phyloP scores from a whole-genome alignment of 2,797 vertebrate species.

The Trichosurus vulpecula region DNA sequence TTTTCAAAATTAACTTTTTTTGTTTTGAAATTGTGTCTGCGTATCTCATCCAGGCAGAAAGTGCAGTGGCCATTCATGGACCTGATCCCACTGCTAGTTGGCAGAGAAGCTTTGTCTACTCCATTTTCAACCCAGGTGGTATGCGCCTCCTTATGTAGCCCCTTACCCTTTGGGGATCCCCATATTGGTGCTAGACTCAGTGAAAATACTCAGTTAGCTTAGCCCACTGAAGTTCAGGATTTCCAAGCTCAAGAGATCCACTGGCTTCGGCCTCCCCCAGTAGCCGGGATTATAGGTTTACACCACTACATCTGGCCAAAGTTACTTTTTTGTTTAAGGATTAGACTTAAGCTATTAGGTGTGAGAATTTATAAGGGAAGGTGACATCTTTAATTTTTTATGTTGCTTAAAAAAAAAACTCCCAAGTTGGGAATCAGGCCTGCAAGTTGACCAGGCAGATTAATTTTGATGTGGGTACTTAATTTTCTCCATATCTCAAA shows the following conservation, averaged over 20 bases:
- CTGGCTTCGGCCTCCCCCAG: neutral
- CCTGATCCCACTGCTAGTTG: neutral
- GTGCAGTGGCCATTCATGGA: neutral
- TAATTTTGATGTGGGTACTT: neutral
- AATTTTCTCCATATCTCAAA: conserved; percentile 20
- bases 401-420: neutral
- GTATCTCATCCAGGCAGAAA: neutral
- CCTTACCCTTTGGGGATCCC: neutral
- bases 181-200: neutral
- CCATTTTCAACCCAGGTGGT: neutral
- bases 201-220: neutral
- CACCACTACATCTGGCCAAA: neutral
- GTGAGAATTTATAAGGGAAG: neutral
- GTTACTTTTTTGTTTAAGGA: neutral
- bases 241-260: neutral
- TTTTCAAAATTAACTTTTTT: neutral
- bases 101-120: neutral
- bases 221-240: neutral
- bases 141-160: neutral
- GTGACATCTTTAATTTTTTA: neutral
- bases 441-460: conserved; percentile 28
- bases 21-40: neutral
- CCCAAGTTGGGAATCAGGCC: neutral
- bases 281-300: neutral
- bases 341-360: neutral